Evolutionary conservation across 2,113 vertebrate species (phyloP).

Genomic region (Cisticola juncidis): DNA sequence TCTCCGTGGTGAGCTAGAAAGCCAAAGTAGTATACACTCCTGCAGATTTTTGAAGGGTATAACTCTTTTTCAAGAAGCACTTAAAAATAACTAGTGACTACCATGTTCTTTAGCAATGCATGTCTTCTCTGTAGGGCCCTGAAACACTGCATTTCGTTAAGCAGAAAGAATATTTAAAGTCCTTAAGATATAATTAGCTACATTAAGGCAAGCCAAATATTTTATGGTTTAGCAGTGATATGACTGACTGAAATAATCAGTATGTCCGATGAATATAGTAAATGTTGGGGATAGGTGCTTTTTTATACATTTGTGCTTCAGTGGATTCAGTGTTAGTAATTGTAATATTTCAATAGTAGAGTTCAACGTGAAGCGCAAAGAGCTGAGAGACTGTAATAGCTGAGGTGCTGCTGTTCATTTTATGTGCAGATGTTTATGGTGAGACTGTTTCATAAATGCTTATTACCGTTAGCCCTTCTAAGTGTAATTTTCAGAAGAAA

Average conservation of each 20-base stretch:
- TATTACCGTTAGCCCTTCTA: slow-evolving; percentile 98
- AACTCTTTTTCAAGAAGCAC: slow-evolving; percentile 61
- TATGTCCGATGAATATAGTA: slow-evolving; percentile 29
- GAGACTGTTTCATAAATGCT: slow-evolving; percentile 94
- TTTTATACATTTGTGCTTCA: slow-evolving; percentile 65
- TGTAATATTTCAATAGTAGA: slow-evolving; percentile 76
- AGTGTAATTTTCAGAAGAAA: slow-evolving; percentile 93
- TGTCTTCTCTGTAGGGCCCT: not conserved
- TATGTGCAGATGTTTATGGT: slow-evolving; percentile 92
- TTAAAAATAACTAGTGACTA: slow-evolving; percentile 70
- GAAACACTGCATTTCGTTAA: slow-evolving; percentile 29
- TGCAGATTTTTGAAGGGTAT: slow-evolving; percentile 67
- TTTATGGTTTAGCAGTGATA: slow-evolving; percentile 50
- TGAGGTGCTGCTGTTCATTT: slow-evolving; percentile 84
- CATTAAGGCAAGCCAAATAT: slow-evolving; percentile 60
- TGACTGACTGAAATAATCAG: slow-evolving; percentile 53
- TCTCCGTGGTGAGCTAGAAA: slow-evolving; percentile 71
- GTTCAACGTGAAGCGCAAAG: slow-evolving; percentile 78
- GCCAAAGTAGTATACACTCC: slow-evolving; percentile 70
- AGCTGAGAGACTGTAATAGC: slow-evolving; percentile 79
- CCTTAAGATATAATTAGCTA: slow-evolving; percentile 57
- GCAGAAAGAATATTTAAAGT: slow-evolving; percentile 42
- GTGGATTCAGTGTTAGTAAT: slow-evolving; percentile 64
- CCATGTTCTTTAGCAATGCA: slow-evolving; percentile 11
- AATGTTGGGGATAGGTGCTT: slow-evolving; percentile 47